These are phyloP conservation scores for Saccopteryx leptura DNA, from an alignment of 2,113 vertebrate species.

Conservation along the genomic window DNA sequence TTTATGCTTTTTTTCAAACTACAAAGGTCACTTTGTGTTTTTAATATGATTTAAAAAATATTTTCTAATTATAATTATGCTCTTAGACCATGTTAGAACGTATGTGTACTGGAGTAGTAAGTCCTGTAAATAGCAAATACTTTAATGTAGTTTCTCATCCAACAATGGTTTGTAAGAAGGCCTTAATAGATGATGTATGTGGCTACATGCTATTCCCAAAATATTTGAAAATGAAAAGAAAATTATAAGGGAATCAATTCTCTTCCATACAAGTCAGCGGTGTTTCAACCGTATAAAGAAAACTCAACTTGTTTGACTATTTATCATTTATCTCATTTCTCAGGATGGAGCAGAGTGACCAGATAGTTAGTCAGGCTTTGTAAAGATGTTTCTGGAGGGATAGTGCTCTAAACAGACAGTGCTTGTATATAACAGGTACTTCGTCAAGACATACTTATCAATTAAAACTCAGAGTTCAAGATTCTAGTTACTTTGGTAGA, in stretches of 20 bases:
- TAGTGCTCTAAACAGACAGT: not conserved
- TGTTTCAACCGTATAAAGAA: slow-evolving; percentile 31
- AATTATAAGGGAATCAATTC: slow-evolving; percentile 8
- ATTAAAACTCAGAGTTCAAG: not conserved
- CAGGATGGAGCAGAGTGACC: not conserved
- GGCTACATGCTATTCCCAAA: not conserved
- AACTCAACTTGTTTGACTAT: not conserved
- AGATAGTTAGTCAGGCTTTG: not conserved
- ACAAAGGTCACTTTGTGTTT: not conserved
- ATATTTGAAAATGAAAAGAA: slow-evolving; percentile 43
- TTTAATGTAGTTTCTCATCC: slow-evolving; percentile 21
- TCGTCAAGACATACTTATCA: not conserved
- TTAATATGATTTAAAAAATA: slow-evolving; percentile 63
- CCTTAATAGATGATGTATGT: slow-evolving; percentile 10
- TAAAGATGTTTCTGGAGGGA: slow-evolving; percentile 16
- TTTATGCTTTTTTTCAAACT: not conserved
- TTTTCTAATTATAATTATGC: slow-evolving; percentile 42
- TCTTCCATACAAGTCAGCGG: not conserved
- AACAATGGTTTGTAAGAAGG: not conserved
- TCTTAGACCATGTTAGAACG: slow-evolving; percentile 34
- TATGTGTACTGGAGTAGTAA: not conserved
- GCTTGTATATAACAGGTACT: not conserved
- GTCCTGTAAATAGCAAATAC: not conserved
- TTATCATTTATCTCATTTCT: slow-evolving; percentile 44
- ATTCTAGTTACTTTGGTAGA: not conserved